phyloP scores from a whole-genome alignment of 2,888 invertebrate species.

The Hylaea fasciaria region DNA sequence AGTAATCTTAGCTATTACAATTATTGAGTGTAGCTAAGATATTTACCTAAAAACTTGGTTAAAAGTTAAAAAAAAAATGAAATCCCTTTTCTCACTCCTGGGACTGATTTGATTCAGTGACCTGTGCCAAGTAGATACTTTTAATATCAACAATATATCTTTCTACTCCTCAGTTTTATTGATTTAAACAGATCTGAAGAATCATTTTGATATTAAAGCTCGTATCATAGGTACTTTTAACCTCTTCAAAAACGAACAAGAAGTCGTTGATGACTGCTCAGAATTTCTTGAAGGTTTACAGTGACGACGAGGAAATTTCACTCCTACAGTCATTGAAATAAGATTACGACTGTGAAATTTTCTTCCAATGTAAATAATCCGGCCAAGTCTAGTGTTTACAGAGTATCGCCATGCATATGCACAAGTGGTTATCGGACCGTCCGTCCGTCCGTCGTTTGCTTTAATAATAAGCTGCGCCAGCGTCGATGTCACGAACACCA shows the following conservation, averaged over 20 bases:
- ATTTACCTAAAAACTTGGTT: too few relatives aligned
- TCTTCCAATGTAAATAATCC: constrained; percentile 42
- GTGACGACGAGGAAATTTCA: constrained; percentile 9
- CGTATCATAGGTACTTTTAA: constrained; percentile 24
- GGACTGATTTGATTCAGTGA: neutral
- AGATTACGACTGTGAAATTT: constrained; percentile 14
- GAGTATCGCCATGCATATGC: constrained; percentile 77
- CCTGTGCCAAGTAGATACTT: neutral
- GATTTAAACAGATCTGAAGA: constrained; percentile 29
- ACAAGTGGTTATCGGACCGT: constrained; percentile 77
- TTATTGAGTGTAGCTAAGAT: too few relatives aligned
- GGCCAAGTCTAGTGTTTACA: constrained; percentile 69
- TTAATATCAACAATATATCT: constrained; percentile 6
- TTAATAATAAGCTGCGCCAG: constrained; percentile 78
- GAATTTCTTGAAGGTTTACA: constrained; percentile 19
- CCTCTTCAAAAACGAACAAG: constrained; percentile 25
- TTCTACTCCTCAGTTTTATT: constrained; percentile 15
- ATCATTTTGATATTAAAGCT: constrained; percentile 25
- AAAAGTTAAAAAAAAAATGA: too few relatives aligned
- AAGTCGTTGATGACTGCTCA: constrained; percentile 33
- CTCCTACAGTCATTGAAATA: constrained; percentile 12
- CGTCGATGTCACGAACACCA: constrained; percentile 80
- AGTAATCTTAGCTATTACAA: too few relatives aligned
- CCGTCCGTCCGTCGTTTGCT: constrained; percentile 74
- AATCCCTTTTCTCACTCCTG: too few relatives aligned